Percentiles rank a stretch among this genome's conserved stretches.
Conservation (phyloP, 2,797 vertebrate genomes). For the Saxicola maurus region DNA sequence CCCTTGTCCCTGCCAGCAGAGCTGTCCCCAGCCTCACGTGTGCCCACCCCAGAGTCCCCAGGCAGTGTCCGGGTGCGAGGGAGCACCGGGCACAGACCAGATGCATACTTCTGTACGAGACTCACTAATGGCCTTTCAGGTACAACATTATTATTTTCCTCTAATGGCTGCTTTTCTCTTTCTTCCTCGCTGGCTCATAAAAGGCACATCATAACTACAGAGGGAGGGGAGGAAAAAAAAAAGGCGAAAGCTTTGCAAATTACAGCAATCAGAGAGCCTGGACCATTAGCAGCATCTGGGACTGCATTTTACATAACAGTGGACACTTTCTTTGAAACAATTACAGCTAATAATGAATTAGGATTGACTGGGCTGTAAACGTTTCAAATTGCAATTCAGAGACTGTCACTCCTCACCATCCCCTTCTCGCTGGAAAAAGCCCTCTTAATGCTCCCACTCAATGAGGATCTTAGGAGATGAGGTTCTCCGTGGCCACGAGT, state of each 20-base stretch:
- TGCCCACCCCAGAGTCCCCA: neutral
- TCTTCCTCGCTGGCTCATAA: slow-evolving; percentile 48
- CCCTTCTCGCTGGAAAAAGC: slow-evolving; percentile 13
- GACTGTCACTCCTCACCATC: slow-evolving; percentile 22
- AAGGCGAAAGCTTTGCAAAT: slow-evolving; percentile 65
- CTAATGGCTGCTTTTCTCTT: slow-evolving; percentile 76
- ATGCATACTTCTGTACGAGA: slow-evolving; percentile 67
- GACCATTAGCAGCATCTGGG: slow-evolving; percentile 71
- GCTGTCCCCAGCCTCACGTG: neutral
- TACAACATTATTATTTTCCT: slow-evolving; percentile 87
- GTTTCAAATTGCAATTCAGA: slow-evolving; percentile 62
- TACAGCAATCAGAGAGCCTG: slow-evolving; percentile 69
- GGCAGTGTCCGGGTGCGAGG: neutral
- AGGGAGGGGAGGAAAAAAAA: neutral
- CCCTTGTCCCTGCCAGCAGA: neutral
- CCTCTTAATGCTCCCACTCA: neutral
- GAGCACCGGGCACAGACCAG: neutral
- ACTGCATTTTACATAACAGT: slow-evolving; percentile 70
- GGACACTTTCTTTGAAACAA: slow-evolving; percentile 72
- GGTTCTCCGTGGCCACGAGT: accelerated
- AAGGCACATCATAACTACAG: slow-evolving; percentile 59
- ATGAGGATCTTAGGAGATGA: neutral
- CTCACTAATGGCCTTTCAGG: slow-evolving; percentile 86
- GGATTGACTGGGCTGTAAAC: slow-evolving; percentile 58
- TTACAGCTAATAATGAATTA: slow-evolving; percentile 72